A percentile compares a stretch with the other conserved stretches of the same genome.
These are phyloP conservation scores for Idaea biselata DNA, from an alignment of 2,888 invertebrate species.

Conservation along the genomic window DNA sequence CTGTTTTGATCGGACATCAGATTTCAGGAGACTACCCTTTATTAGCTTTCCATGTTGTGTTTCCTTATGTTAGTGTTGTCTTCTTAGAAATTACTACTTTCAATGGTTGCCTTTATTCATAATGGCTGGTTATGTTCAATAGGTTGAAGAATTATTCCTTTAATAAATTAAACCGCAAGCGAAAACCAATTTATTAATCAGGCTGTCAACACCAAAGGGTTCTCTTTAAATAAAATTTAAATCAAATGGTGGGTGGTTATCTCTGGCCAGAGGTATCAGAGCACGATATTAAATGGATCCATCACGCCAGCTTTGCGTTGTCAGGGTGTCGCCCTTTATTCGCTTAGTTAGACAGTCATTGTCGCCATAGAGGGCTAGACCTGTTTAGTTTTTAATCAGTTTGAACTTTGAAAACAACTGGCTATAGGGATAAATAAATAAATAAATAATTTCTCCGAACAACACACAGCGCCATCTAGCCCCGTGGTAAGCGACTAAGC, in stretches of 20 bases:
- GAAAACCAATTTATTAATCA: conserved; percentile 1
- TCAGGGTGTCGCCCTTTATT: conserved; percentile 73
- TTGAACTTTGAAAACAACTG: conserved; percentile 16
- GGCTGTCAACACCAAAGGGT: conserved; percentile 15
- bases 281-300: conserved; percentile 75
- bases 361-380: conserved; percentile 49
- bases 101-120: background rate
- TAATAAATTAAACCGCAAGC: background rate
- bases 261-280: conserved; percentile 43
- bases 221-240: conserved; percentile 41
- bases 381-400: conserved; percentile 56
- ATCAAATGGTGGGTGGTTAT: conserved; percentile 45
- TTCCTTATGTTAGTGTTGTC: conserved; percentile 26
- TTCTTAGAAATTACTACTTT: background rate
- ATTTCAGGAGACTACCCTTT: conserved; percentile 56
- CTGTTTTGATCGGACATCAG: conserved; percentile 66
- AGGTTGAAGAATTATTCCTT: background rate
- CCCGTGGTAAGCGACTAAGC: no score
- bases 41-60: conserved; percentile 48
- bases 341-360: conserved; percentile 76
- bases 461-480: no score
- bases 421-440: no score
- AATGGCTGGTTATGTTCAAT: background rate
- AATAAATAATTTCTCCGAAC: no score
- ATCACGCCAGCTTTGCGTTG: conserved; percentile 75